Percentiles rank a stretch among this genome's conserved stretches.
These are phyloP conservation scores for Equus quagga DNA, from an alignment of 2,113 vertebrate species.

Conservation along the genomic window DNA sequence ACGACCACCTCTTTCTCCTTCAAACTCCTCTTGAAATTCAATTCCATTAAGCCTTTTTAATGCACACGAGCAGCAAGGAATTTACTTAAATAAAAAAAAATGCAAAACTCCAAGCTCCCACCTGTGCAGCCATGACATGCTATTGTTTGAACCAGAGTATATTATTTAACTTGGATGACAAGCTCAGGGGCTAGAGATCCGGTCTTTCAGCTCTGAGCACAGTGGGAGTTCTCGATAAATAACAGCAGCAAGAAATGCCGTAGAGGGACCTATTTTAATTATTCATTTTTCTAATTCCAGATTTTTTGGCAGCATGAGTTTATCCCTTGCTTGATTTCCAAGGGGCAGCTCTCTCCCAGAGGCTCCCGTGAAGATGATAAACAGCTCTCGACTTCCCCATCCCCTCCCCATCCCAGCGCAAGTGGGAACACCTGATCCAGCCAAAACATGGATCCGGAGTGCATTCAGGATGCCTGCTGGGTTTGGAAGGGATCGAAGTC, in stretches of 20 bases:
- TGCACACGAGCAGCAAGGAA: constrained; percentile 63
- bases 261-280: constrained; percentile 69
- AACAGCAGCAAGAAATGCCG: constrained; percentile 71
- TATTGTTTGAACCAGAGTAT: constrained; percentile 78
- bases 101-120: constrained; percentile 69
- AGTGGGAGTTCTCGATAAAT: constrained; percentile 78
- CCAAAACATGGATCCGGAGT: neutral
- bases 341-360: constrained; percentile 39
- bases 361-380: constrained; percentile 41
- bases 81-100: constrained; percentile 60
- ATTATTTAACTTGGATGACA: constrained; percentile 76
- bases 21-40: constrained; percentile 71
- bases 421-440: constrained; percentile 50
- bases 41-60: constrained; percentile 71
- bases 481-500: constrained; percentile 72
- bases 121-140: constrained; percentile 75
- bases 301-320: constrained; percentile 62
- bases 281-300: constrained; percentile 67
- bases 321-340: constrained; percentile 64
- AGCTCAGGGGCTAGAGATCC: constrained; percentile 71
- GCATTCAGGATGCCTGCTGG: constrained; percentile 30
- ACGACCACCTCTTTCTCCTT: neutral
- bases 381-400: neutral
- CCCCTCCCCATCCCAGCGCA: neutral
- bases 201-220: constrained; percentile 77